Percentiles rank a stretch among this genome's conserved stretches.
Conservation (phyloP, 2,888 invertebrate genomes). For the Drosophila falleni region DNA sequence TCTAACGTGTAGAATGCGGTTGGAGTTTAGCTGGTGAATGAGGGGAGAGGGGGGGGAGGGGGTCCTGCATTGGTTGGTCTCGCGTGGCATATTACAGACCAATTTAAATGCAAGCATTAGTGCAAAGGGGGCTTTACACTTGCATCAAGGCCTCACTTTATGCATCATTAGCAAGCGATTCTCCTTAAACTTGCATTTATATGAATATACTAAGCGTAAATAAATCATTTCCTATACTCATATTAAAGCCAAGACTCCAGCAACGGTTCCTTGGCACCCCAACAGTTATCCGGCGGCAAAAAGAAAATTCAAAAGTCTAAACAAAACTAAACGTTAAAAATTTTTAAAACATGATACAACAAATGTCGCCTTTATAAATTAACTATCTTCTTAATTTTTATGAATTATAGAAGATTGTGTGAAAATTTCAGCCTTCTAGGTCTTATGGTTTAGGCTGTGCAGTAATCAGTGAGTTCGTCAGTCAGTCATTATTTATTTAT, state of each 20-base stretch:
- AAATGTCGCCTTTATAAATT: too few relatives aligned
- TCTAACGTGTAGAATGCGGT: neutral
- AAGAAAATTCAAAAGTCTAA: too few relatives aligned
- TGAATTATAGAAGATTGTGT: too few relatives aligned
- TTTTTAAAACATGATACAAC: too few relatives aligned
- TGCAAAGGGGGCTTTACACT: constrained; percentile 46
- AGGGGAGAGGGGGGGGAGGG: neutral
- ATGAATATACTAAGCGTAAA: neutral
- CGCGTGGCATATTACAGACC: constrained; percentile 68
- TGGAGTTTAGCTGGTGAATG: neutral
- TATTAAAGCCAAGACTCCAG: neutral
- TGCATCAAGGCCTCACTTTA: constrained; percentile 26
- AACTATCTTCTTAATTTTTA: too few relatives aligned
- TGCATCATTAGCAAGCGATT: constrained; percentile 52
- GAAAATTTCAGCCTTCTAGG: too few relatives aligned
- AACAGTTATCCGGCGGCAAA: too few relatives aligned
- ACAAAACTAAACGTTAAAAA: too few relatives aligned
- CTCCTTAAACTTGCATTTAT: neutral
- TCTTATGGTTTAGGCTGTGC: too few relatives aligned
- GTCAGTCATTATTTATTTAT: too few relatives aligned
- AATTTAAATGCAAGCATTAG: constrained; percentile 60
- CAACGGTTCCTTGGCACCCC: too few relatives aligned
- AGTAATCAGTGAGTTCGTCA: too few relatives aligned
- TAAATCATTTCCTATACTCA: neutral
- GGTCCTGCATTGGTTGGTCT: constrained; percentile 36